Evolutionary conservation across 64 coral and sea anemone genomes (phyloP).

Genomic region (Montipora efflorescens): DNA sequence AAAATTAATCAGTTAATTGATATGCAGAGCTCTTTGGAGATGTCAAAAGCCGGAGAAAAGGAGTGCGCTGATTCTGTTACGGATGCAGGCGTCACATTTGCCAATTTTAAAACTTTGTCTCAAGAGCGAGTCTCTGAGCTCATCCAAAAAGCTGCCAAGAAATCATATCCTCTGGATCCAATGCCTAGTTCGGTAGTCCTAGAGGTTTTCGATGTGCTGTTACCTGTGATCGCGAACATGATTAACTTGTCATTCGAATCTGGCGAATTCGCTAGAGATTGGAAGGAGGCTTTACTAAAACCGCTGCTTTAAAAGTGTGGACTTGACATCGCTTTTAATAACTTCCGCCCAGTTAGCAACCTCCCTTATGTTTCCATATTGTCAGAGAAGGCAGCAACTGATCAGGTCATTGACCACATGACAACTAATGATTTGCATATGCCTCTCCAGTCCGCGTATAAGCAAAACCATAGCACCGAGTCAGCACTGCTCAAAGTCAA

Average conservation of each 20-base stretch:
- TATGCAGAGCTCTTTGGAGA: too few relatives aligned
- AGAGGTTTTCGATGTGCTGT: conserved; percentile 36
- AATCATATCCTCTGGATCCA: conserved; percentile 43
- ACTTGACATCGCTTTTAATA: neutral
- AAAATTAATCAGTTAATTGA: too few relatives aligned
- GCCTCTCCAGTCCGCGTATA: conserved; percentile 18
- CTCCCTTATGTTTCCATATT: conserved; percentile 17
- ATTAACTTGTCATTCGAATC: conserved; percentile 45
- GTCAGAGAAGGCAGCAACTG: neutral
- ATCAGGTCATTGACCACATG: conserved; percentile 24
- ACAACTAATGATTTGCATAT: conserved; percentile 33
- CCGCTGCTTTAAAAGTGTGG: conserved; percentile 15
- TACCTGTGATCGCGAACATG: conserved; percentile 37
- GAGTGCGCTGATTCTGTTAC: too few relatives aligned
- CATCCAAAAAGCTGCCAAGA: conserved; percentile 29
- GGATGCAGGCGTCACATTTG: too few relatives aligned
- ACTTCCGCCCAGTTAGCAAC: conserved; percentile 4
- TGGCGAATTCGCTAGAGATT: conserved; percentile 9
- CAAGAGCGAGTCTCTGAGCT: conserved; percentile 23
- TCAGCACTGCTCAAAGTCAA: conserved; percentile 22
- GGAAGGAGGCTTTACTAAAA: conserved; percentile 38
- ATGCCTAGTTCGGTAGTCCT: conserved; percentile 31
- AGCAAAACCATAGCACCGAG: conserved; percentile 27
- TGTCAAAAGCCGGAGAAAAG: too few relatives aligned
- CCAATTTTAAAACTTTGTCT: conserved; percentile 3